Evolutionary conservation across 1,140 invertebrate genomes (phyloP), one percentile per base, ranked within the genome.

Genomic region (Ceratina japonica): DNA sequence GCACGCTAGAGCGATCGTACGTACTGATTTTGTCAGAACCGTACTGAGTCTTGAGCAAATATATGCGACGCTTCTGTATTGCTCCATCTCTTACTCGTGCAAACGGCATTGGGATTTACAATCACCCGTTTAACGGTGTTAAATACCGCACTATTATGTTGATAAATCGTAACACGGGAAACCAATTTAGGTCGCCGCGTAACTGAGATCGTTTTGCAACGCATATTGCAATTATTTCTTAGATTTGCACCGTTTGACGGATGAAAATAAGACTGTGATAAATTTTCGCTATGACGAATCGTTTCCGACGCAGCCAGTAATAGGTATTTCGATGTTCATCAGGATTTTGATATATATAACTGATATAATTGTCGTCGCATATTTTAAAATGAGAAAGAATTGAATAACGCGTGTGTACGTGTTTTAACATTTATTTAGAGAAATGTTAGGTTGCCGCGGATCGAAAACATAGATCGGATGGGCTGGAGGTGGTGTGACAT

Each of bases 131-230:
- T 69, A 4, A 18, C 49, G 44, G 24, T 24, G 13, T 1, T 52
- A 22, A 70, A 22, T 7, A n/a, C 2, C 18, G 3, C 4, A 44
- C 49, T 31, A 7, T 22, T 15, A 12, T 2, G 4, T 5, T 12
- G 37, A 77, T 77, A 52, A 62, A 77, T 62, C 8, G 4, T 31
- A 59, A 20, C 24, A 18, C 56, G 66, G n/a, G 69, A 70, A 68
- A 5, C 31, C 18, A 20, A 77, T 70, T 37, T 37, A 70, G 65
- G 44, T 76, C 37, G 31, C 1, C 5, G 12, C 27, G 24, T 24
- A 27, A 8, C n/a, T 13, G n/a, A 31, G 27, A 31, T 31, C 2
- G 15, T 62, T 72, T 49, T 10, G 20, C 10, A 2, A 16, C 16
- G 2, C 37, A 27, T 1, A 68, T 37, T 37, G 37, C 12, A 24